Evolutionary conservation across 2,797 vertebrate species (phyloP).

Genomic region (Borostomias antarcticus): DNA sequence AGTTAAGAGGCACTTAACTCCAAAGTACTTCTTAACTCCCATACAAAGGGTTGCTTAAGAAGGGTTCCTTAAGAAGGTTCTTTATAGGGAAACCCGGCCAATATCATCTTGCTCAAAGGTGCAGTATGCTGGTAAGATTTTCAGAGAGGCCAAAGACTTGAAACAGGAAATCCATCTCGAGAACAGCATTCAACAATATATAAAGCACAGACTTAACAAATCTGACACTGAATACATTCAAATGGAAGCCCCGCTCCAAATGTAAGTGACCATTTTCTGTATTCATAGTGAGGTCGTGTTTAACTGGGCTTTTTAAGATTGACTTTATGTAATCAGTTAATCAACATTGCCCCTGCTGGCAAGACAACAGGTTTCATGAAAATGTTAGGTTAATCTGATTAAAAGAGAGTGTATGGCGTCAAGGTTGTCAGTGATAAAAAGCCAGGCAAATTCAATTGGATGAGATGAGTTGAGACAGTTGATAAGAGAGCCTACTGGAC

Average conservation of each 20-base stretch:
- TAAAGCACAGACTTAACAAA: not conserved
- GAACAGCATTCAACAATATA: conserved; percentile 25
- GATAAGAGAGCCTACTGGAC: conserved; percentile 56
- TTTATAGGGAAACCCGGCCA: too few species aligned
- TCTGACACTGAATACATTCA: not conserved
- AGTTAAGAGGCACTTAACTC: too few species aligned
- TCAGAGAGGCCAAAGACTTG: conserved; percentile 52
- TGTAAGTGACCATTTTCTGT: not conserved
- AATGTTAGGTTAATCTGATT: conserved; percentile 66
- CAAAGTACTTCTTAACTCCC: too few species aligned
- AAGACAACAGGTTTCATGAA: conserved; percentile 53
- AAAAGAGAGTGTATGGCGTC: conserved; percentile 57
- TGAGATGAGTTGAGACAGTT: conserved; percentile 71
- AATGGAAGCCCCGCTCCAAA: not conserved
- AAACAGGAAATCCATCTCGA: conserved; percentile 31
- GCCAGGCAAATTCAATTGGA: conserved; percentile 63
- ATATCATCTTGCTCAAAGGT: too few species aligned
- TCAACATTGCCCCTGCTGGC: conserved; percentile 39
- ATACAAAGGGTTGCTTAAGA: too few species aligned
- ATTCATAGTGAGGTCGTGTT: not conserved
- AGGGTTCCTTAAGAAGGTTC: too few species aligned
- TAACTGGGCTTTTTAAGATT: conserved; percentile 25
- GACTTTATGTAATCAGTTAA: conserved; percentile 42
- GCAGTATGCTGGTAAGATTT: too few species aligned
- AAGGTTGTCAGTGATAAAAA: conserved; percentile 66